Conservation (phyloP, 2,797 vertebrate genomes). For the Champsocephalus esox region DNA sequence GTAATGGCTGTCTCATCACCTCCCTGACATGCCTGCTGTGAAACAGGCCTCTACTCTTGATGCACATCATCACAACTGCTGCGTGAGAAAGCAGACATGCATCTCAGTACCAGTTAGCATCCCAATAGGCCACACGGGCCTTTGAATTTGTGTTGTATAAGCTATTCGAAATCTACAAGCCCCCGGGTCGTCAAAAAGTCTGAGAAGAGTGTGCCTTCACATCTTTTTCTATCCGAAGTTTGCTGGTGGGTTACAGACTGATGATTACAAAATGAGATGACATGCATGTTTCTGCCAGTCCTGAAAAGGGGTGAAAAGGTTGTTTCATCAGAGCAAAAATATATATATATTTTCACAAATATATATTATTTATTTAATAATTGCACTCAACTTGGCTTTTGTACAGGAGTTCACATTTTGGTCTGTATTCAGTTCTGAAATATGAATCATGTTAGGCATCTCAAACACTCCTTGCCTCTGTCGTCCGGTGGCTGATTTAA, state of each 20-base stretch:
- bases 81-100: conserved; percentile 50
- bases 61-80: conserved; percentile 32
- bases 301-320: not conserved
- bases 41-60: conserved; percentile 38
- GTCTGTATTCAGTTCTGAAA: not conserved
- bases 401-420: conserved; percentile 1
- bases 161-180: conserved; percentile 29
- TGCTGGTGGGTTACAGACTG: not conserved
- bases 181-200: conserved; percentile 30
- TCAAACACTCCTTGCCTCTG: conserved; percentile 24
- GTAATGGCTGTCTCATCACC: conserved; percentile 47
- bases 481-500: conserved; percentile 46
- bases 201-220: conserved; percentile 9
- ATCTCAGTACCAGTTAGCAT: conserved; percentile 47
- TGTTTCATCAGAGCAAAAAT: not conserved
- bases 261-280: conserved; percentile 29
- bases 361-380: not conserved
- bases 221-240: conserved; percentile 25
- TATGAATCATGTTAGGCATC: conserved; percentile 24
- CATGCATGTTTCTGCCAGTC: not conserved
- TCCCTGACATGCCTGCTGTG: conserved; percentile 36
- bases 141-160: conserved; percentile 46
- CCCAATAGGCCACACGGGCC: conserved; percentile 34
- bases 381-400: not conserved
- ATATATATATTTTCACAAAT: not conserved